Evolutionary conservation across 2,888 invertebrate genomes (phyloP).

Genomic region (Drosophila affinis): DNA sequence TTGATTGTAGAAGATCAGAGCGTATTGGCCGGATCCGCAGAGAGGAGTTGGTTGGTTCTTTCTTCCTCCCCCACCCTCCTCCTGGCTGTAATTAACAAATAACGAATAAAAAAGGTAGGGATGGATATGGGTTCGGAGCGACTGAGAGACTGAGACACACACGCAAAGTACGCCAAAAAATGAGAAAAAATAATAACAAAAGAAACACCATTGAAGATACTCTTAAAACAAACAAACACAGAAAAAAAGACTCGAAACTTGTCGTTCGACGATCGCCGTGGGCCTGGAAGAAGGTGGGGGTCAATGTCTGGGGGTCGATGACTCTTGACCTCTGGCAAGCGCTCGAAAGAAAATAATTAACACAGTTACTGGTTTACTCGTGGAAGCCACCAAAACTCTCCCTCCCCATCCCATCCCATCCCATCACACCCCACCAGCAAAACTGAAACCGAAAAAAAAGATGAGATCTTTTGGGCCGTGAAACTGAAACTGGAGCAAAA

Average conservation of each 20-base stretch:
- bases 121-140: neutral
- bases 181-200: conserved; percentile 12
- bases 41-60: neutral
- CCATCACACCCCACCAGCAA: neutral
- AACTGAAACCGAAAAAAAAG: conserved; percentile 1
- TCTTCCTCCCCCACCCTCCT: neutral
- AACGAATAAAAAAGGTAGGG: conserved; percentile 3
- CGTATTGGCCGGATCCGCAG: conserved; percentile 10
- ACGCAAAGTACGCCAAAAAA: conserved; percentile 62
- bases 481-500: neutral
- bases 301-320: conserved; percentile 68
- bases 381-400: neutral
- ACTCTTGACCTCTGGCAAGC: conserved; percentile 59
- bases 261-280: conserved; percentile 43
- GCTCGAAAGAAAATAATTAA: conserved; percentile 24
- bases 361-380: neutral
- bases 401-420: neutral
- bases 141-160: conserved; percentile 35
- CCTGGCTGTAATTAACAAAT: conserved; percentile 24
- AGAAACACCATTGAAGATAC: neutral
- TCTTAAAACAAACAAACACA: neutral
- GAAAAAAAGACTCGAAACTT: conserved; percentile 24
- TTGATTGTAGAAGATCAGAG: neutral
- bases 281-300: conserved; percentile 60
- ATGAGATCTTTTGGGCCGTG: conserved; percentile 3